Percentiles rank a stretch among this genome's conserved stretches.
phyloP scores from a whole-genome alignment of 1,140 invertebrate genomes.

The Lanistes nyassanus region DNA sequence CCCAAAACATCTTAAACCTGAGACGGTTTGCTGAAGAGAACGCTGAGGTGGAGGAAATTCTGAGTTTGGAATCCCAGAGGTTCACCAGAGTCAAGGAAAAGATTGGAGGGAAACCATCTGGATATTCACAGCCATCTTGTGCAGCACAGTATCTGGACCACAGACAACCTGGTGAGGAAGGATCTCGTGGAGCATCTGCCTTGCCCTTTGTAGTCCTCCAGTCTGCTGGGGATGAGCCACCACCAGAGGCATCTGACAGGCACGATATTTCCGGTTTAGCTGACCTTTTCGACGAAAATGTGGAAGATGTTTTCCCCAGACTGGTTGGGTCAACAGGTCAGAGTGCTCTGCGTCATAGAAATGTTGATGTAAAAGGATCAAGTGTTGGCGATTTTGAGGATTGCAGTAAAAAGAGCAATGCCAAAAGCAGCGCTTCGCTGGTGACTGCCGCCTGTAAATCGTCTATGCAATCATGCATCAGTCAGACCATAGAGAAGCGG shows the following conservation, averaged over 20 bases:
- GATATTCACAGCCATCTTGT: not conserved
- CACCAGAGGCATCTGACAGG: not conserved
- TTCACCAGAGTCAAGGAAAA: not conserved
- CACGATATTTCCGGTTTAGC: slow-evolving; percentile 13
- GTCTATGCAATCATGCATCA: slow-evolving; percentile 5
- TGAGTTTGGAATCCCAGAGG: not conserved
- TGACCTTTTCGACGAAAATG: slow-evolving; percentile 18
- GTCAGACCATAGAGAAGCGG: slow-evolving; percentile 19
- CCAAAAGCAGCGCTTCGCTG: not conserved
- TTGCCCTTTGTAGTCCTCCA: not conserved
- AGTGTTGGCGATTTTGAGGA: not conserved
- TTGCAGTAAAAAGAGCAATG: not conserved
- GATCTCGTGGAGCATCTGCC: not conserved
- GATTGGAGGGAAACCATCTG: no score
- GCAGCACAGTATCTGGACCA: not conserved
- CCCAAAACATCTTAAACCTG: no score
- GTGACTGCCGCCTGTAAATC: not conserved
- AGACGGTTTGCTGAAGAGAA: no score
- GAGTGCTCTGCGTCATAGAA: not conserved
- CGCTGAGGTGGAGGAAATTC: no score
- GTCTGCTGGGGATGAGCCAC: not conserved
- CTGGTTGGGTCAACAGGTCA: not conserved
- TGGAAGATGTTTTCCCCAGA: not conserved
- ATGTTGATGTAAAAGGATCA: not conserved
- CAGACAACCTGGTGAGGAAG: slow-evolving; percentile 6